Evolutionary conservation across 1,140 invertebrate species (phyloP).

Genomic region (Ditylenchus dipsaci): DNA sequence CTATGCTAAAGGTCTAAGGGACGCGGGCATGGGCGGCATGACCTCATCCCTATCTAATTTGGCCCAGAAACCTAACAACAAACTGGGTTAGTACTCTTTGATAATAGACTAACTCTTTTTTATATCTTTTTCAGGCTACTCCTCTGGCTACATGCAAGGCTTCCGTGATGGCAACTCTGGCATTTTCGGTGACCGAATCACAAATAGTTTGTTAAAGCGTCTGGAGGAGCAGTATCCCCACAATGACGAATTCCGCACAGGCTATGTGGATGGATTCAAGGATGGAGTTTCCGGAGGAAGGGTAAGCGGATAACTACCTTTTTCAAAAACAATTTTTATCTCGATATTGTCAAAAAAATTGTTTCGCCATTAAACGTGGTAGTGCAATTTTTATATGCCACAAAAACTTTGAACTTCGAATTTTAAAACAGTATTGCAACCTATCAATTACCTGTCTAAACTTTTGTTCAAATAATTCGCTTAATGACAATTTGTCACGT

Average conservation of each 20-base stretch:
- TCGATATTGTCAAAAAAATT: too few relatives aligned
- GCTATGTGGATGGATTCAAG: conserved; percentile 58
- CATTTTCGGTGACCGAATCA: conserved; percentile 53
- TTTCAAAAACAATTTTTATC: conserved; percentile 1
- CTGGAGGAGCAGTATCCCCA: conserved; percentile 57
- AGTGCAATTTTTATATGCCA: too few relatives aligned
- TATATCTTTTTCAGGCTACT: conserved; percentile 40
- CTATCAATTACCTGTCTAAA: too few relatives aligned
- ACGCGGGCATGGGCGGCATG: conserved; percentile 54
- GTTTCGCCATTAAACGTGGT: too few relatives aligned
- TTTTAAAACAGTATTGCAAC: not conserved
- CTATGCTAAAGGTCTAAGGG: conserved; percentile 53
- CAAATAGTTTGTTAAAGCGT: conserved; percentile 46
- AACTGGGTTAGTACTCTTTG: conserved; percentile 3
- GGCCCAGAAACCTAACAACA: conserved; percentile 37
- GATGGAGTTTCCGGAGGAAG: conserved; percentile 46
- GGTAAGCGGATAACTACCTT: conserved; percentile 10
- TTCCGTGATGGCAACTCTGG: conserved; percentile 56
- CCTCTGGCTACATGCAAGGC: conserved; percentile 58
- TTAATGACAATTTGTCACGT: too few relatives aligned
- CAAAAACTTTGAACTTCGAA: not conserved
- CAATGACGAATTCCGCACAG: conserved; percentile 56
- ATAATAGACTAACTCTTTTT: too few relatives aligned
- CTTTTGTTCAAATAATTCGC: too few relatives aligned
- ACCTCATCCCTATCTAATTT: conserved; percentile 56